Evolutionary conservation across 1,140 invertebrate species (phyloP).

Genomic region (Phymastichus coffea): DNA sequence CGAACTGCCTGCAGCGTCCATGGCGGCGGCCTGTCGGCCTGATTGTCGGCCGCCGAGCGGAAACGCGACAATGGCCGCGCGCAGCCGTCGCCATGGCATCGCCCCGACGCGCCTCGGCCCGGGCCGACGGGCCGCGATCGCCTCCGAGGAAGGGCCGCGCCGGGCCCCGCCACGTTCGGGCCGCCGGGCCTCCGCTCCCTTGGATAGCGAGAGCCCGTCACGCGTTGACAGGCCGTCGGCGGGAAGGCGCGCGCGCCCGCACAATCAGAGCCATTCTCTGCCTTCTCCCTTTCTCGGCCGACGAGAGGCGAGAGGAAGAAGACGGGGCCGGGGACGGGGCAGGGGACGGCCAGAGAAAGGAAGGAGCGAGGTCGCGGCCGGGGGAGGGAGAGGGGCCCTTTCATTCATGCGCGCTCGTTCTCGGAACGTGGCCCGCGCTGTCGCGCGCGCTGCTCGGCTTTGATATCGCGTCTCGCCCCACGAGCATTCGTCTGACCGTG

Average conservation of each 20-base stretch:
- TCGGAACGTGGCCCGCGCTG: conserved; percentile 44
- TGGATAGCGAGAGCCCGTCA: conserved; percentile 36
- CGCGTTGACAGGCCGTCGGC: conserved; percentile 39
- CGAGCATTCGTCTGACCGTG: no score
- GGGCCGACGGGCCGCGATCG: no score
- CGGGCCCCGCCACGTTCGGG: no score
- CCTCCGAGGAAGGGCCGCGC: no score
- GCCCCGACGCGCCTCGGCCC: conserved; percentile 5
- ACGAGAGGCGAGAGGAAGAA: conserved; percentile 15
- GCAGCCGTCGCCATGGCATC: conserved; percentile 20
- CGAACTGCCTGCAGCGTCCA: no score
- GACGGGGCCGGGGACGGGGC: conserved; percentile 23
- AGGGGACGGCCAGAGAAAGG: conserved; percentile 26
- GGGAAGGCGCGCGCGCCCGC: conserved; percentile 17
- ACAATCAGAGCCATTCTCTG: conserved; percentile 27
- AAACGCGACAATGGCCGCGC: neutral
- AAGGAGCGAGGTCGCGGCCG: conserved; percentile 28
- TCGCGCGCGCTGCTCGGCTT: neutral
- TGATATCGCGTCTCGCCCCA: neutral
- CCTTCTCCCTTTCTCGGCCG: neutral
- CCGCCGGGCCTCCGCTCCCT: no score
- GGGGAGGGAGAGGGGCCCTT: conserved; percentile 41
- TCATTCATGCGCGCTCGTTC: conserved; percentile 52
- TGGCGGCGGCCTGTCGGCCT: no score
- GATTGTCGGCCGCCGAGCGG: no score